Base-by-base conservation (phyloP, 2,888 invertebrate species). In the Drosophila atroscutellata region DNA sequence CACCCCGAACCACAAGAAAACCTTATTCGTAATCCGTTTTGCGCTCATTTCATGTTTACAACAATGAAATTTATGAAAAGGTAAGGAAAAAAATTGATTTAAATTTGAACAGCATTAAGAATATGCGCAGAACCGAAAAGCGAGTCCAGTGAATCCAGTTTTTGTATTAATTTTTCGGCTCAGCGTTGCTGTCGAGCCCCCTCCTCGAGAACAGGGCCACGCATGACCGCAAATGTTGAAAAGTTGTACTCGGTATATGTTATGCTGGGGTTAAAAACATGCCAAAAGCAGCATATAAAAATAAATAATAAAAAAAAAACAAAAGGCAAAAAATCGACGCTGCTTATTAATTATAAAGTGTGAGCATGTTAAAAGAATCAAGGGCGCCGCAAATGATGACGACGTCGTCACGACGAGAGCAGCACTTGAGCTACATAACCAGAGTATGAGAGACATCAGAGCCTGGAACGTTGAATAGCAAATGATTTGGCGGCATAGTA, bases 341-440 rank as follows among this genome's bases (percentile, higher is more conserved):
- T 89, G 85, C 89, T 89, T 86, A 90, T 90, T 86, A 86, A 86
- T 86, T 86, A 83, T 86, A 77, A 86, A 90, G 90, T 86, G 86
- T 85, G 83, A 90, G 89, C 86, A 78, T 75, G 82, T 82, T 89
- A 76, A 83, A 64, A 78, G 76, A 86, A 90, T 90, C 90, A 86
- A 86, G 90, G 86, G 86, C 86, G 86, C 83, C 74, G 86, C 65
- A 67, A 82, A 60, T 74, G 88, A 82, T 72, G 77, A 24, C 45
- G 83, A 49, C 73, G 78, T 68, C 72, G 67, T 54, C 45, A 61
- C 55, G 36, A 32, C 36, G 26, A 45, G 60, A 37, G 54, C 49
- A 61, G 59, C 54, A 68, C 66, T 72, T 67, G 69, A 79, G 39
- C 26, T 37, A 59, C n/a, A 59, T 50, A 18, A 15, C 13, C 50